These are phyloP conservation scores for Pelochelys cantorii DNA, from an alignment of 2,797 vertebrate genomes.

Conservation along the genomic window DNA sequence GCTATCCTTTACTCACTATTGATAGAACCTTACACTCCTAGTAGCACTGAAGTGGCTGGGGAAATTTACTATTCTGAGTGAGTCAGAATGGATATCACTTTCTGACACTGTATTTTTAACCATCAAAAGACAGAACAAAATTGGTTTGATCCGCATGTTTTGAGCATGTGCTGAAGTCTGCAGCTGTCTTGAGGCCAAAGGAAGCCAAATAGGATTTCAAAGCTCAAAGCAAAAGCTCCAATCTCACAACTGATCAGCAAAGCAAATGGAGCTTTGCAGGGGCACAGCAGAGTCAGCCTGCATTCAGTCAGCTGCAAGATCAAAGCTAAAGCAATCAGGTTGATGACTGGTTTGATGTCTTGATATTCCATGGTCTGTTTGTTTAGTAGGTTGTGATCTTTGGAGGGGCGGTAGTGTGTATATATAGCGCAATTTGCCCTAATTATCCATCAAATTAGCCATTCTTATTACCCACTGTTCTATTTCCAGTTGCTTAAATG, in stretches of 20 bases:
- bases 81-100: neutral
- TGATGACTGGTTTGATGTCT: neutral
- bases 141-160: neutral
- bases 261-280: neutral
- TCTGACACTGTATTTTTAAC: neutral
- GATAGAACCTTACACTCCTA: neutral
- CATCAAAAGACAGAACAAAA: neutral
- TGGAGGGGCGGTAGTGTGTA: neutral
- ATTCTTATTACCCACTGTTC: neutral
- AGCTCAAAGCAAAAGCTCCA: neutral
- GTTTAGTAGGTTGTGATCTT: neutral
- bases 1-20: neutral
- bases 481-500: neutral
- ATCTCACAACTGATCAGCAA: neutral
- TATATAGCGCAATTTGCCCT: neutral
- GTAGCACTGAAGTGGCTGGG: fast-evolving
- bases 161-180: neutral
- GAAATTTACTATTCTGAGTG: conserved; percentile 19
- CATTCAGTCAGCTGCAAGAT: neutral
- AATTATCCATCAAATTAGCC: neutral
- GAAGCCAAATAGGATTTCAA: neutral
- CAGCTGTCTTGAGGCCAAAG: neutral
- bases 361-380: neutral
- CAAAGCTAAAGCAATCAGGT: neutral
- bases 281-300: neutral